Evolutionary conservation across 2,797 vertebrate genomes (phyloP).

Genomic region (Syncerus caffer): DNA sequence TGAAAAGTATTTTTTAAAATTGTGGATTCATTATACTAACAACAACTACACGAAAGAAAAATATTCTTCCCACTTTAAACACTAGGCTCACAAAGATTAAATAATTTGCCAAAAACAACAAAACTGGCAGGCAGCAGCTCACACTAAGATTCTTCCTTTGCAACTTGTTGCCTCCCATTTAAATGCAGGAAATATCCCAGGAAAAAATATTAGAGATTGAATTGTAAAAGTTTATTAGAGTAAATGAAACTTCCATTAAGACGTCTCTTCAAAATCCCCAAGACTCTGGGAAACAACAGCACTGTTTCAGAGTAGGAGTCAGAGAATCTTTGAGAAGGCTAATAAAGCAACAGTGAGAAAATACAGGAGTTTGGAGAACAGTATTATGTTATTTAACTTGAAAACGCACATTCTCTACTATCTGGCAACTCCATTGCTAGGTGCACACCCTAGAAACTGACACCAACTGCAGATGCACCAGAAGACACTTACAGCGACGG

Average conservation of each 20-base stretch:
- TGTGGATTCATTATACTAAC: neutral
- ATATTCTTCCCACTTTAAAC: neutral
- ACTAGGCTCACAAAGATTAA: neutral
- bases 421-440: neutral
- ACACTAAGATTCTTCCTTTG: neutral
- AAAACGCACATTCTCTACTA: neutral
- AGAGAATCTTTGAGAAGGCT: neutral
- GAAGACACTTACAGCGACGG: neutral
- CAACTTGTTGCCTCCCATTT: neutral
- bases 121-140: neutral
- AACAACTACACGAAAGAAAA: slow-evolving; percentile 8
- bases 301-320: neutral
- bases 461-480: neutral
- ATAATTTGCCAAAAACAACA: neutral
- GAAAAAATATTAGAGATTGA: neutral
- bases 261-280: neutral
- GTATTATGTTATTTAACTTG: neutral
- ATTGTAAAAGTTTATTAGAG: neutral
- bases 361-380: neutral
- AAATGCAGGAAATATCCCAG: neutral
- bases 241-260: slow-evolving; percentile 9
- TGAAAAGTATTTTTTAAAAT: neutral
- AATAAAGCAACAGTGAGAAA: neutral
- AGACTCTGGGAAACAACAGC: neutral
- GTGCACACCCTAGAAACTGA: neutral